Base-by-base conservation (phyloP, 2,113 vertebrate genomes). In the Chiloscyllium plagiosum region DNA sequence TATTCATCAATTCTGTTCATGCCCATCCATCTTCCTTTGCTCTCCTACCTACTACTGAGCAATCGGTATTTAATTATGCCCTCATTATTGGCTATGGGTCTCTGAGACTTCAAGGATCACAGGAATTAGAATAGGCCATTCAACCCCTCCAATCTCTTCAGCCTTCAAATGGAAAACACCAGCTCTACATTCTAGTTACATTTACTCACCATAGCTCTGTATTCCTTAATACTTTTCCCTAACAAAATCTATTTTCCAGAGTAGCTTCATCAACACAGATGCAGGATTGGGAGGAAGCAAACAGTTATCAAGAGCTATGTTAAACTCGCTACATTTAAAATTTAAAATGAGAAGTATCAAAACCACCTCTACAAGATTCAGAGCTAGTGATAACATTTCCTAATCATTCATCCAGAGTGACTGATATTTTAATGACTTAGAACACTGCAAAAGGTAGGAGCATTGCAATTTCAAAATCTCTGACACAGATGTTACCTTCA, bases 401-500 rank as follows among this genome's bases (percentile, higher is more conserved):
- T 37, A 65, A 37, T 37, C n/a, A 93, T 93, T 93, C 19, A 37
- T 93, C 13, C 22, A 66, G 7, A 89, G 89, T 93, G 15, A 93
- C 8, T 87, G 20, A 66, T 66, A 93, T 22, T 68, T 93, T 66
- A 17, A 37, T 33, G 89, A 66, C 37, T 93, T n/a, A 37, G 4
- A n/a, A 19, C 89, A 92, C 19, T 61, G 33, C 56, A 66, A 66
- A 15, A 93, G 4, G 7, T 68, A 66, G 5, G 19, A 72, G 29
- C 42, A 13, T 24, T 7, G 5, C 19, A 95, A 22, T 37, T 61
- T n/a, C n/a, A 61, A 95, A 83, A 76, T 52, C 26, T 6, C 42
- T n/a, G 33, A 95, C 50, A 42, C 13, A 29, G 66, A 10, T 24
- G 96, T 96, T 97, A 98, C 98, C 98, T 97, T 97, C 97, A 70